Evolutionary conservation across 2,113 vertebrate genomes (phyloP), one percentile per base, ranked within the genome.

Genomic region (Cichladusa arquata): DNA sequence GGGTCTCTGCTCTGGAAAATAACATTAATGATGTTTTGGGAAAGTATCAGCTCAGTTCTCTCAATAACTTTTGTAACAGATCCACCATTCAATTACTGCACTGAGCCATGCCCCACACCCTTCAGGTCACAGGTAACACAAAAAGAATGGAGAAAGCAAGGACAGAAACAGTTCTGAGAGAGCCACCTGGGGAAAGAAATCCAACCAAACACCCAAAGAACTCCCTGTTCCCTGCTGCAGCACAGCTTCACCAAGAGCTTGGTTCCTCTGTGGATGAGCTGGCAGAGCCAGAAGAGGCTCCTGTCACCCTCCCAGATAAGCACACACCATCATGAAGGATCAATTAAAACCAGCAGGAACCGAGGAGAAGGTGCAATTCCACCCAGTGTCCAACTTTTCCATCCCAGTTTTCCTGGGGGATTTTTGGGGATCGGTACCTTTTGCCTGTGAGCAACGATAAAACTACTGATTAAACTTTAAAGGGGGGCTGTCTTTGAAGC

Each of bases 381-480:
- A 61, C 26, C 56, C 74, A 11, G 17, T 8, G 12, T 31, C 65
- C 31, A 62, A 81, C 51, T 88, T 74, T 53, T 77, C 71, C 70
- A 71, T 80, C 65, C 28, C 53, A 54, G 81, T 73, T 92, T 92
- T 51, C n/a, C 24, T 17, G 42, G 12, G 28, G 9, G 11, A 38
- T 66, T 50, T 58, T 76, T 60, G 16, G 64, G 72, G 50, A 88
- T 91, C 3, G 1, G 78, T 93, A 89, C 54, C 31, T 95, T 84
- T 88, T 88, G 74, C 93, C 94, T 76, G 51, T 44, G 65, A 97
- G 92, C 74, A 53, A 82, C 34, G 48, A 90, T 90, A 95, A 96
- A 96, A 88, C 42, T 76, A 48, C 85, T 77, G 72, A 95, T 95
- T 77, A 92, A 96, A 95, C 74, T 93, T 97, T 88, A 95, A 97